Percentiles rank a stretch among this genome's conserved stretches.
Conservation (phyloP, 1,140 invertebrate genomes). For the Chironomus striatipennis region DNA sequence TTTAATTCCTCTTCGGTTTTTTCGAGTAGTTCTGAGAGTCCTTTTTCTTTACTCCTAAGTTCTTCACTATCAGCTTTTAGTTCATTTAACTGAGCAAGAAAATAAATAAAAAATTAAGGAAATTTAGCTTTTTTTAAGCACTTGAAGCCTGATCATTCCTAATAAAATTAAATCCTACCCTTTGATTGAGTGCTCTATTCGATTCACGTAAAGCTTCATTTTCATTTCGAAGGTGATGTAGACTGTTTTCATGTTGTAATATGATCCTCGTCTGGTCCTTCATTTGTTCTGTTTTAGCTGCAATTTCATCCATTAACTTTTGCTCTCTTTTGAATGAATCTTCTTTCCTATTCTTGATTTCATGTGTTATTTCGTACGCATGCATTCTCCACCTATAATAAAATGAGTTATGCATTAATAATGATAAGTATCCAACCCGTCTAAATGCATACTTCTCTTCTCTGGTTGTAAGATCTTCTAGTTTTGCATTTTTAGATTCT, state of each 20-base stretch:
- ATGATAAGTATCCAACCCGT: not conserved
- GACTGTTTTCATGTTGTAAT: not conserved
- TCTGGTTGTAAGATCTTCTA: not conserved
- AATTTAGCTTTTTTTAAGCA: no score
- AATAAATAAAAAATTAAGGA: no score
- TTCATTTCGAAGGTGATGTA: not conserved
- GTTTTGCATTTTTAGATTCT: not conserved
- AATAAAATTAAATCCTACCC: not conserved
- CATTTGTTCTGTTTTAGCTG: not conserved
- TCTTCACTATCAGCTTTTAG: not conserved
- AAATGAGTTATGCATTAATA: not conserved
- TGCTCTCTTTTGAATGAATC: not conserved
- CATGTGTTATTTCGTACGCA: slow-evolving; percentile 18
- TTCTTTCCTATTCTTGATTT: not conserved
- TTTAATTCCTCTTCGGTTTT: slow-evolving; percentile 2
- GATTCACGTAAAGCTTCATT: not conserved
- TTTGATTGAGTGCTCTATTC: not conserved
- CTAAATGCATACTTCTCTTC: not conserved
- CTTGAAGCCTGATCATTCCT: no score
- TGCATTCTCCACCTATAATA: not conserved
- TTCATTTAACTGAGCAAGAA: not conserved
- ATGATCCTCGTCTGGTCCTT: not conserved
- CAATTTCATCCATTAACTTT: not conserved
- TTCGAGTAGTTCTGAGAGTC: not conserved
- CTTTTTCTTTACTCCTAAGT: not conserved